Evolutionary conservation across 2,797 vertebrate genomes (phyloP), one percentile per base, ranked within the genome.

Genomic region (Adelosebastes latens): DNA sequence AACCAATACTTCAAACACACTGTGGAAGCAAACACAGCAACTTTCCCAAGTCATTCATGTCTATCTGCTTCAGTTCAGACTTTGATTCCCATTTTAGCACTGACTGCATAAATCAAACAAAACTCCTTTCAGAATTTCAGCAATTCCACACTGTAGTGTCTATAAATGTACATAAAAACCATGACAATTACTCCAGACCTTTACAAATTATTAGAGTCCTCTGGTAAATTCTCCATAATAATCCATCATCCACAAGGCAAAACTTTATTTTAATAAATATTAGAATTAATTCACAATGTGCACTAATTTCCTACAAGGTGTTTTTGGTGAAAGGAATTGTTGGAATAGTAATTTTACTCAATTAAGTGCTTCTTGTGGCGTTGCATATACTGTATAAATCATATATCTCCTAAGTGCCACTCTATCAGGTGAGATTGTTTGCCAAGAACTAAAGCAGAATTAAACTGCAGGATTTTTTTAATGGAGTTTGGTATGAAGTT

Each of bases 1-100:
- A 65, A 55, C 5, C 12, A 14, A 55, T 9, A 73, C 80, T 85
- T 86, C 81, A 86, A 84, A 87, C 64, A 81, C 72, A 22, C 62
- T 3, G 32, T 49, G 52, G 49, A 70, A 56, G 72, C 64, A 72
- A 77, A 83, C 34, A 53, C 14, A 74, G 0, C 25, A 22, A 59
- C 34, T 25, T 72, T 72, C 18, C 27, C 4, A 24, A 52, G 42
- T 56, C 31, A 12, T 25, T n/a, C 5, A 46, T 20, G 72, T 59
- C 8, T 39, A 2, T 0, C 12, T 46, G 7, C 29, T 20, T 61
- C 4, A 18, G 25, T 2, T 58, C 4, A 16, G 20, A 24, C 53
- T 39, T 12, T 5, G 25, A 8, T 4, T 68, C 42, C 5, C 13
- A 52, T 68, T 60, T 34, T 6, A 42, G 8, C 3, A 1, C 4